Percentiles rank a stretch among this genome's conserved stretches.
phyloP scores from a whole-genome alignment of 2,888 invertebrate species.

The Mythimna ferrago region DNA sequence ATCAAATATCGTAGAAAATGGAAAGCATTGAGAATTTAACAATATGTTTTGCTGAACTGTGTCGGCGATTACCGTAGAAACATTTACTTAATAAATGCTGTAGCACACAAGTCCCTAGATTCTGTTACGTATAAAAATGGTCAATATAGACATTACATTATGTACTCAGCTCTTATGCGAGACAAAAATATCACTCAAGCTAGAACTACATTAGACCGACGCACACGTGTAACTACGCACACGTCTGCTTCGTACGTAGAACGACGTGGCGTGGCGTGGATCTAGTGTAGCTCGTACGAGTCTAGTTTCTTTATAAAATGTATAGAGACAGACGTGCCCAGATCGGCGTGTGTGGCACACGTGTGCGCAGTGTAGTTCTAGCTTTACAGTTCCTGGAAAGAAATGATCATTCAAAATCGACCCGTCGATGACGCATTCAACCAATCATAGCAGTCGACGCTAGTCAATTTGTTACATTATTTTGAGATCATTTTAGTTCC shows the following conservation, averaged over 20 bases:
- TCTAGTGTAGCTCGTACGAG: too few relatives aligned
- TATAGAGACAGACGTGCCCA: too few relatives aligned
- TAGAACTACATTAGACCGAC: too few relatives aligned
- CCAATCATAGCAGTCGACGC: not conserved
- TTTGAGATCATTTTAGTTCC: not conserved
- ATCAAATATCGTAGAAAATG: not conserved
- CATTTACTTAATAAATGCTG: conserved; percentile 27
- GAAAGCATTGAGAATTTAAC: not conserved
- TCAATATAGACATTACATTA: conserved; percentile 6
- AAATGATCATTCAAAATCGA: not conserved
- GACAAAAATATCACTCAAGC: not conserved
- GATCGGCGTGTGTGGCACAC: too few relatives aligned
- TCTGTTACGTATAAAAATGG: conserved; percentile 23
- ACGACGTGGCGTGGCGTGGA: too few relatives aligned
- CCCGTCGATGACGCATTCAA: not conserved
- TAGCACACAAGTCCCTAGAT: conserved; percentile 22
- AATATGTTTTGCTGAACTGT: not conserved
- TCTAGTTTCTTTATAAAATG: too few relatives aligned
- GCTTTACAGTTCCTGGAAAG: not conserved
- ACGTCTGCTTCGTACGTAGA: too few relatives aligned
- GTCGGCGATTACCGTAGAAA: conserved; percentile 16
- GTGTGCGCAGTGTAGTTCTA: too few relatives aligned
- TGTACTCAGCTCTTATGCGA: conserved; percentile 16
- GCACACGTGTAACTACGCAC: too few relatives aligned
- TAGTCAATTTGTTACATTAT: not conserved